Evolutionary conservation across 1,140 invertebrate species (phyloP).

Genomic region (Paracyclopina nana): DNA sequence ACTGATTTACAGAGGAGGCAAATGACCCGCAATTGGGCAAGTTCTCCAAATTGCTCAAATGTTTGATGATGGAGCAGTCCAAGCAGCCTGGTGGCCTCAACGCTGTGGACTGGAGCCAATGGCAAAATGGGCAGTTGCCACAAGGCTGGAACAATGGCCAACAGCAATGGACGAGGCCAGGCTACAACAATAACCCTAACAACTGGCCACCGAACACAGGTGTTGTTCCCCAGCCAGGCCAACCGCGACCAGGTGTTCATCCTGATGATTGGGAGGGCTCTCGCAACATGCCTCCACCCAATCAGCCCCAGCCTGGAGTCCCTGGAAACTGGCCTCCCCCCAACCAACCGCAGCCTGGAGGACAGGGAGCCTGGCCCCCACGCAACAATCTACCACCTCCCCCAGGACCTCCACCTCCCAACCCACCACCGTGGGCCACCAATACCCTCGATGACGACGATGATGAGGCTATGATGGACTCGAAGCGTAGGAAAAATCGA

Average conservation of each 20-base stretch:
- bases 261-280: conserved; percentile 2
- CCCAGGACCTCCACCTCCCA: neutral
- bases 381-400: neutral
- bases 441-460: no score
- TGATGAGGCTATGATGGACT: neutral
- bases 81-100: no score
- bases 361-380: neutral
- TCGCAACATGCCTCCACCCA: neutral
- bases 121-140: no score
- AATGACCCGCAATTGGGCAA: no score
- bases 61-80: no score
- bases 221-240: neutral
- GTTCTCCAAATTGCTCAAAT: no score
- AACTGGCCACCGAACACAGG: neutral
- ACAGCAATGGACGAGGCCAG: neutral
- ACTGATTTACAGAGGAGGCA: no score
- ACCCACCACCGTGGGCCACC: neutral
- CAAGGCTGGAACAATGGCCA: no score
- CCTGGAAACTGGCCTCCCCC: neutral
- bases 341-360: neutral
- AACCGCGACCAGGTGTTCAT: conserved; percentile 11
- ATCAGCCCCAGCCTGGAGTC: neutral
- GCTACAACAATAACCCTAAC: neutral
- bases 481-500: neutral
- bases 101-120: no score